Evolutionary conservation across 1,140 invertebrate genomes (phyloP), one percentile per base, ranked within the genome.

Genomic region (Cepaea nemoralis): DNA sequence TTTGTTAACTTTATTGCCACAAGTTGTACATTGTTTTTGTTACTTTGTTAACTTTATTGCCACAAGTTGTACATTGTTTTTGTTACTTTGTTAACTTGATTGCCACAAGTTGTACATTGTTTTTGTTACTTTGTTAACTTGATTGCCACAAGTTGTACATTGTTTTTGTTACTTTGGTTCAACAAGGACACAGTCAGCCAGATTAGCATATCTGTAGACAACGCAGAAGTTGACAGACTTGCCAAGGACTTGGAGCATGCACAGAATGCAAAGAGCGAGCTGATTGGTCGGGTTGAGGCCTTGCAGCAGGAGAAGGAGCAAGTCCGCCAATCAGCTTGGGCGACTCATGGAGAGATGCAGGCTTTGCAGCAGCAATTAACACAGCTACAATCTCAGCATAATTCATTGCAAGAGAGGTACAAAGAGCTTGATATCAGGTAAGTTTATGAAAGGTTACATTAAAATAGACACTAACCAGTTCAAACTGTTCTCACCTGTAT

Each of bases 281-380:
- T 86, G 0, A 76, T 76, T 16, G 84, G 82, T 12, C 83, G 83
- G 66, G 77, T 87, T 16, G 85, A 83, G 31, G 80, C 83, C 24
- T 71, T 87, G 63, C 81, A 87, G 27, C 84, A 88, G 82, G 84
- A 88, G 74, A 87, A 87, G 35, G 70, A 83, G 27, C 74, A 80
- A 35, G 84, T 83, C 22, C 82, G 83, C 75, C 83, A 87, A 77
- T 83, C 85, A 16, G 85, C 84, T 2, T 84, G 83, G 81, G 71
- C 80, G 16, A 81, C 84, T 19, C 85, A 86, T 35, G 83, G 83
- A 37, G 86, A 88, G 63, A 24, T 88, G 33, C 77, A 81, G 19
- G 81, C 83, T 22, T 5, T 86, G 10, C 92, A 85, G 88, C 91
- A 84, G 91, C 93, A 86, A 84, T 92, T 86, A 85, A 83, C 90